Base-by-base conservation (phyloP, 2,797 vertebrate genomes). In the Garrulus glandarius region DNA sequence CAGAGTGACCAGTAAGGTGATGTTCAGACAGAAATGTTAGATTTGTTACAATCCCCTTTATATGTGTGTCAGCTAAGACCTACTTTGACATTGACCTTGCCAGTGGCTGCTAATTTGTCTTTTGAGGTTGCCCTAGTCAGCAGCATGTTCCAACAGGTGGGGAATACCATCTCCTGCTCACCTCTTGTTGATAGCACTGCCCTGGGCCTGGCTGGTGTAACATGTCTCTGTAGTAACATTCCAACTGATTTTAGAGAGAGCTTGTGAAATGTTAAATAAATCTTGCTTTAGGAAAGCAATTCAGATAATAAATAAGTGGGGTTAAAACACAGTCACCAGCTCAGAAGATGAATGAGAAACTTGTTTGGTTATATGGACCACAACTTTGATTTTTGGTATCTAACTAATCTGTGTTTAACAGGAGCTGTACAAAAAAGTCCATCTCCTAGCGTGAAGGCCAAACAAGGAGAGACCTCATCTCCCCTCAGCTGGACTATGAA, bases 401-500 rank as follows among this genome's bases (percentile, higher is more conserved):
- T 87, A 80, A 95, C 60, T 61, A 18, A 81, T 30, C 57, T 93
- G 16, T 76, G 4, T 68, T 94, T 92, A 87, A 67, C 92, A 99
- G 99, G 98, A 69, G 89, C 97, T 39, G 98, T 98, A 71, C 98
- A 98, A 88, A 99, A 99, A 96, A 99, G 98, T 68, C 98, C 98
- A 3, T 98, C 98, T 77, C 97, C 98, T 39, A 95, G 96, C 41
- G 97, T 98, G 93, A 99, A 98, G 96, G 97, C 98, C 57, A 98
- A 98, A 90, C 98, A 97, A 89, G 97, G 93, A 75, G 98, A 98
- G 16, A 96, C 97, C 34, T 97, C 98, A 18, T 96, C 98, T 24
- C 76, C 97, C 11, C 98, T 99, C 93, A 98, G 98, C 97, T 99
- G 98, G 98, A 99, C 98, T 64, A 98, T 98, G 98, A 98, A 98